Percentiles rank a stretch among this genome's conserved stretches.
Conservation (phyloP, 2,888 invertebrate genomes). For the Rhamnusium bicolor region DNA sequence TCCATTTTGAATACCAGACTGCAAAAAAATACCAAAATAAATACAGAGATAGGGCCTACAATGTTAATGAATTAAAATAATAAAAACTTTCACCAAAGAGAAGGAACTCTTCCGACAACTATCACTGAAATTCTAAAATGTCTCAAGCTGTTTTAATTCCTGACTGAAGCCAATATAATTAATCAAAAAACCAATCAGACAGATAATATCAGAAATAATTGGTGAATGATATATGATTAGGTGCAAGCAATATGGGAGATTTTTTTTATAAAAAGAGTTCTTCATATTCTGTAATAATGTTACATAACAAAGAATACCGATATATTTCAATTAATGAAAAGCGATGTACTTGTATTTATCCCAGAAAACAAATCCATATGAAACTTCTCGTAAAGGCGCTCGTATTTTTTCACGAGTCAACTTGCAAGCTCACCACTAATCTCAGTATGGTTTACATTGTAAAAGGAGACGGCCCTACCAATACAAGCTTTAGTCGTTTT, state of each 20-base stretch:
- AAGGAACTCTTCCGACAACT: slow-evolving; percentile 31
- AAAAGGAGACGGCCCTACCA: no score
- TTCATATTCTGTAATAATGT: neutral
- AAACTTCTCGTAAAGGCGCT: neutral
- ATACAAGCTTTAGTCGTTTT: no score
- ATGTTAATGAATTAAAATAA: slow-evolving; percentile 21
- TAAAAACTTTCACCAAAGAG: slow-evolving; percentile 38
- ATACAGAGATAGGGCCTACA: slow-evolving; percentile 28
- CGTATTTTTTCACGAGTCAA: no score
- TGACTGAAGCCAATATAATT: slow-evolving; percentile 53
- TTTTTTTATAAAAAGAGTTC: neutral
- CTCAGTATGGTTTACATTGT: no score
- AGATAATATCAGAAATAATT: slow-evolving; percentile 59
- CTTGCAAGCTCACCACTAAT: no score
- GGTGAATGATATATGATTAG: slow-evolving; percentile 40
- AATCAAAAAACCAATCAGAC: slow-evolving; percentile 56
- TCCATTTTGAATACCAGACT: slow-evolving; percentile 18
- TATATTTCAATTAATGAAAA: neutral
- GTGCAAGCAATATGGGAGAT: slow-evolving; percentile 50
- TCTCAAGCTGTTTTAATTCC: slow-evolving; percentile 37
- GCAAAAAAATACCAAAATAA: slow-evolving; percentile 14
- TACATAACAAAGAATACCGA: slow-evolving; percentile 6
- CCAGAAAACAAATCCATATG: neutral
- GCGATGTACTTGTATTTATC: neutral
- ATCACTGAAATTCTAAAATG: slow-evolving; percentile 7